These are phyloP conservation scores for Caenorhabditis latens DNA, from an alignment of 1,140 invertebrate species.

Conservation along the genomic window DNA sequence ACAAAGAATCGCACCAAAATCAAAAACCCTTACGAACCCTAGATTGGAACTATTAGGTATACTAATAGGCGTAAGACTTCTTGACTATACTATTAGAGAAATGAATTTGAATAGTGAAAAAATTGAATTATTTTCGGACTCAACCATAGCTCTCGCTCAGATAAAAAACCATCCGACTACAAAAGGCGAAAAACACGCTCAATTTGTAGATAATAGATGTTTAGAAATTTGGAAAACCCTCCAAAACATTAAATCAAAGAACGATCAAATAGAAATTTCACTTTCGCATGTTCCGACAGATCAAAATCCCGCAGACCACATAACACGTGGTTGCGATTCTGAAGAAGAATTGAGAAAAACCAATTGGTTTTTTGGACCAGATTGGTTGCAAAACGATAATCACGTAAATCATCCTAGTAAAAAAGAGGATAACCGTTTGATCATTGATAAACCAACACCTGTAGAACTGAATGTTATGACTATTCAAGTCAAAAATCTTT, in stretches of 20 bases:
- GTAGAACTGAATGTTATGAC: neutral
- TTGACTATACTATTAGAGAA: neutral
- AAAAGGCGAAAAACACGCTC: neutral
- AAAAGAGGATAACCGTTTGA: neutral
- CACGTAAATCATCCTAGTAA: neutral
- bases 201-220: neutral
- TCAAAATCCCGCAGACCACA: neutral
- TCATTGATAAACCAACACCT: neutral
- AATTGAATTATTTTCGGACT: neutral
- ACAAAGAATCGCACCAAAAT: slow-evolving; percentile 11
- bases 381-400: neutral
- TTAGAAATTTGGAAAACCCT: neutral
- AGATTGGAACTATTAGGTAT: neutral
- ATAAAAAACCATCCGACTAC: neutral
- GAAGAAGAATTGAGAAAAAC: neutral
- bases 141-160: neutral
- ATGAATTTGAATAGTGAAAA: neutral
- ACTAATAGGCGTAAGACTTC: neutral
- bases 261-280: neutral
- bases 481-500: neutral
- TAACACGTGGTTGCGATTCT: neutral
- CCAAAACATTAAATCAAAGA: neutral
- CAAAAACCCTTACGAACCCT: neutral
- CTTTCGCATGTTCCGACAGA: neutral
- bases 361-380: neutral